phyloP scores from a whole-genome alignment of 2,797 vertebrate species.

The Vultur gryphus region DNA sequence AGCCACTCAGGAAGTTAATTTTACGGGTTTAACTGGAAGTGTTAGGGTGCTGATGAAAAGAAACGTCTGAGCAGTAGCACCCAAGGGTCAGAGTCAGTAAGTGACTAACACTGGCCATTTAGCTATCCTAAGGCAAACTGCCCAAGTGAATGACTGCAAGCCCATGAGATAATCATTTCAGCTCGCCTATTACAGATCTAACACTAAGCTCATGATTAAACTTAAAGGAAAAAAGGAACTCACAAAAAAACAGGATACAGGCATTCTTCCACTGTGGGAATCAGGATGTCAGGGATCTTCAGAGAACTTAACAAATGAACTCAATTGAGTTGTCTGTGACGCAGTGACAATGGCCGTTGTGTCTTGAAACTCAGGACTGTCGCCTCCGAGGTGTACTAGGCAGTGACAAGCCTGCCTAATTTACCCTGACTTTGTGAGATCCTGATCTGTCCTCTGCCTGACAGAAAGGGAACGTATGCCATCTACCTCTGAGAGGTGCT shows the following conservation, averaged over 20 bases:
- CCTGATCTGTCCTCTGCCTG: neutral
- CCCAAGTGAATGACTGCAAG: neutral
- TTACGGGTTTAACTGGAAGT: neutral
- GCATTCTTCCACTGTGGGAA: neutral
- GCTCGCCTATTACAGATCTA: neutral
- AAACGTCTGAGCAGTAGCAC: neutral
- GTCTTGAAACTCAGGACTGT: neutral
- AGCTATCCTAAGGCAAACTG: neutral
- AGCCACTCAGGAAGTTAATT: neutral
- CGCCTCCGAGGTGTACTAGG: rapidly evolving
- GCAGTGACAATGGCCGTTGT: rapidly evolving
- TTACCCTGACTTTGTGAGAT: neutral
- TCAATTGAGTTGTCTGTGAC: neutral
- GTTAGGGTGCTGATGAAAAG: neutral
- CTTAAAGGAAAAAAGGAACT: neutral
- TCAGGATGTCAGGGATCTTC: too few relatives aligned
- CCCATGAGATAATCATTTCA: too few relatives aligned
- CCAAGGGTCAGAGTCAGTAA: neutral
- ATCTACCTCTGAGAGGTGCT: neutral
- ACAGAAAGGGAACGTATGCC: neutral
- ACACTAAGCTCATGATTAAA: neutral
- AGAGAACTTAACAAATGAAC: neutral
- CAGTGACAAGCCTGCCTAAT: neutral
- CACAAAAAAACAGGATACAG: neutral
- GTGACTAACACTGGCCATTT: neutral